Percentiles rank a stretch among this genome's conserved stretches.
Conservation (phyloP, 1,140 invertebrate genomes). For the Anastrepha obliqua region DNA sequence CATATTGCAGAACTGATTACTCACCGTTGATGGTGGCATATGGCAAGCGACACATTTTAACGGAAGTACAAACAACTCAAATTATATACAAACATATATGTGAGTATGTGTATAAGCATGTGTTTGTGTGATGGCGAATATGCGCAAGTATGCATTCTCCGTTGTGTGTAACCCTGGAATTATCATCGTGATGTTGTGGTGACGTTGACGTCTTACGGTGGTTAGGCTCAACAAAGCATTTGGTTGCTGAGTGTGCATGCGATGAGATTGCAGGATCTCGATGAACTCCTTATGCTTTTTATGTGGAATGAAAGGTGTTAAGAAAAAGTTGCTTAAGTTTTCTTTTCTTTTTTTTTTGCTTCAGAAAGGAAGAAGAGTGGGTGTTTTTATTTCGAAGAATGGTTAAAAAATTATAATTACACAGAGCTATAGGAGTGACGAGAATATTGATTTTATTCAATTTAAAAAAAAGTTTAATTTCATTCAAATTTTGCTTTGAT, state of each 20-base stretch:
- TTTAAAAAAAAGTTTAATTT: no score
- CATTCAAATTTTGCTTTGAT: no score
- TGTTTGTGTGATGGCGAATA: neutral
- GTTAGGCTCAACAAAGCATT: slow-evolving; percentile 21
- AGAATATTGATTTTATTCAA: no score
- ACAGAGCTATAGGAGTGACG: no score
- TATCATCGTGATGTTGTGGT: slow-evolving; percentile 40
- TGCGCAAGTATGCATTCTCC: neutral
- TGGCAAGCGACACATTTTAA: slow-evolving; percentile 15
- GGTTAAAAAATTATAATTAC: no score
- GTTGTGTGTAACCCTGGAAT: slow-evolving; percentile 4
- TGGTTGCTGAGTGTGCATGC: neutral
- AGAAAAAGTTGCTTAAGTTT: no score
- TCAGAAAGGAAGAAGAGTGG: no score
- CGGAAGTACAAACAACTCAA: slow-evolving; percentile 28
- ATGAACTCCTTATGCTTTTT: neutral
- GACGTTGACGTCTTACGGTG: neutral
- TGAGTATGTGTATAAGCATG: neutral
- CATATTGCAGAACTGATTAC: slow-evolving; percentile 34
- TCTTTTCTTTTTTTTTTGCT: no score
- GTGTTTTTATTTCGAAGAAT: no score
- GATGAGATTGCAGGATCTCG: neutral
- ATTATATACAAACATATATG: neutral
- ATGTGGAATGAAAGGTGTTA: neutral
- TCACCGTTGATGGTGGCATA: neutral